Evolutionary conservation across 1,140 invertebrate species (phyloP), one percentile per base, ranked within the genome.

Genomic region (Brachionus rubens): DNA sequence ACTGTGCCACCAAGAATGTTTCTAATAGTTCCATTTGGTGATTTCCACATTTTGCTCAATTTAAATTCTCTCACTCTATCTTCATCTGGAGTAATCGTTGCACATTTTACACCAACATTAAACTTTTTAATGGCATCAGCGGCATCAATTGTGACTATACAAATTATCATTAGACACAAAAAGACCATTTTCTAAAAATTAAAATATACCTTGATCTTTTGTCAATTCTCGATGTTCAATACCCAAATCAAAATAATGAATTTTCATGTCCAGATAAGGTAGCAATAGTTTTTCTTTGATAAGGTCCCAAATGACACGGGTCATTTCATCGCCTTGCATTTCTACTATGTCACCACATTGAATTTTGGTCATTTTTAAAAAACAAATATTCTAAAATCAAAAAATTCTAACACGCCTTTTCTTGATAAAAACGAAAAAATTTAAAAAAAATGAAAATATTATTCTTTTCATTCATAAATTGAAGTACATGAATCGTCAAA

Each of bases 31-130:
- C 97, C 96, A 84, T 99, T 99, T 0, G 97, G 97, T 76, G 92
- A 95, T 82, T 94, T 93, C 96, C 96, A 99, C 97, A 99, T 99
- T 85, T 98, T 89, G 83, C 99, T 98, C 79, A 99, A 86, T 0
- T 95, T 94, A 82, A 98, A 99, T 86, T 99, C 91, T 89, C 92
- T 88, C 21, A 94, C 92, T 81, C 92, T 86, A 67, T 88, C 88
- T 83, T 99, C 96, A 85, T 99, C 96, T 0, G 96, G 96, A 0
- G 96, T 98, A 78, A 99, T 99, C 12, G 96, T 99, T 5, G 96
- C 96, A 84, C 97, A 99, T 86, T 99, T 99, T 78, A 99, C 94
- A 62, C 95, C 97, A 28, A 99, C 96, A 86, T 94, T 98, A 86
- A 96, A 97, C 80, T 96, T 93, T 82, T 93, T 92, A 78, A 98